These are phyloP conservation scores for Lasioglossum lativentre DNA, from an alignment of 2,888 invertebrate species.

Conservation along the genomic window DNA sequence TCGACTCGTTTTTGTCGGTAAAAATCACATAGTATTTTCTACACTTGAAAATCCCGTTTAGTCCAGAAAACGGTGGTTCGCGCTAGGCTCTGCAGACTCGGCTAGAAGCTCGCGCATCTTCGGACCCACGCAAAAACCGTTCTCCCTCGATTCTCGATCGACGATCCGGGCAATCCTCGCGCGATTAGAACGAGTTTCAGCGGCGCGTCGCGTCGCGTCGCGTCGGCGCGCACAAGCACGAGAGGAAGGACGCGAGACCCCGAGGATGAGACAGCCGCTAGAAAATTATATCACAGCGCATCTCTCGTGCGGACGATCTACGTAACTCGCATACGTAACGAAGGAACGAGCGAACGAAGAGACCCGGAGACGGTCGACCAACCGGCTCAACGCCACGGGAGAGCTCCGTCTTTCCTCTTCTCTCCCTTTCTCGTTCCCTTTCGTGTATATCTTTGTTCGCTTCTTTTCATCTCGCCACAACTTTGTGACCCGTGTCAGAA, in stretches of 20 bases:
- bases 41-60: not conserved
- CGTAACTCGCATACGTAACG: slow-evolving; percentile 80
- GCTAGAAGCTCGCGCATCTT: not conserved
- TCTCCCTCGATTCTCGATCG: not conserved
- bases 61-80: not conserved
- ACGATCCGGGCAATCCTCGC: not conserved
- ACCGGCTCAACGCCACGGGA: slow-evolving; percentile 70
- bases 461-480: slow-evolving; percentile 2
- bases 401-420: slow-evolving; percentile 61
- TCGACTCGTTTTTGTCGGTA: too few relatives aligned
- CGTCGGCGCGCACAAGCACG: slow-evolving; percentile 2
- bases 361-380: slow-evolving; percentile 25
- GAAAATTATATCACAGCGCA: slow-evolving; percentile 80
- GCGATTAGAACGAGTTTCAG: not conserved
- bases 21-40: too few relatives aligned
- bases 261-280: slow-evolving; percentile 66
- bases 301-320: slow-evolving; percentile 72
- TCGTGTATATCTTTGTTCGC: slow-evolving; percentile 4
- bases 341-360: slow-evolving; percentile 64
- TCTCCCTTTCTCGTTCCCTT: slow-evolving; percentile 27
- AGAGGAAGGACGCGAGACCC: slow-evolving; percentile 5
- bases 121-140: not conserved
- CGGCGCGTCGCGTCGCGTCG: not conserved
- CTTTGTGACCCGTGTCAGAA: not conserved
- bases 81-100: not conserved